Percentiles rank a stretch among this genome's conserved stretches.
Evolutionary conservation across 2,113 vertebrate genomes (phyloP).

Genomic region (Ciconia stormi): DNA sequence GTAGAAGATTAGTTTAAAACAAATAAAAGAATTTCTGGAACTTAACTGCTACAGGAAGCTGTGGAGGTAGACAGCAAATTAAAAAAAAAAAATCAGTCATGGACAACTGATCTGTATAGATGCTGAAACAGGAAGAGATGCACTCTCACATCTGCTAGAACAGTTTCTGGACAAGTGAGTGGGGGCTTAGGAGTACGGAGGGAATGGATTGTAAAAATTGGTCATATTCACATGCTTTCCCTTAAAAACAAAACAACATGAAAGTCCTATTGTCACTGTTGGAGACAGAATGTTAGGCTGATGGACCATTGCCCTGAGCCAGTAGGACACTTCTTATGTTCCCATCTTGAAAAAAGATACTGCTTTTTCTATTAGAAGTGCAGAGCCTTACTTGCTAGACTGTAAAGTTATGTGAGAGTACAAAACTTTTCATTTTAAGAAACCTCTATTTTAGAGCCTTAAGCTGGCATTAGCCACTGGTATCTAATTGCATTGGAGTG

Average conservation of each 20-base stretch:
- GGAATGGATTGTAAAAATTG: not conserved
- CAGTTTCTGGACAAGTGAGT: not conserved
- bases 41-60: not conserved
- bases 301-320: not conserved
- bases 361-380: not conserved
- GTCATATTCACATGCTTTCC: not conserved
- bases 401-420: not conserved
- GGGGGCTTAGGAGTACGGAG: not conserved
- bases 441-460: not conserved
- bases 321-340: not conserved
- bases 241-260: not conserved
- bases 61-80: not conserved
- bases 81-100: not conserved
- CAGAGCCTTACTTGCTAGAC: not conserved
- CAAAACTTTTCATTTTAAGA: not conserved
- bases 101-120: not conserved
- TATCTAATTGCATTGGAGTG: not conserved
- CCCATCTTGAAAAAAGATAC: not conserved
- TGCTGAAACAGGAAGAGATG: not conserved
- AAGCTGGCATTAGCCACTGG: not conserved
- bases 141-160: not conserved
- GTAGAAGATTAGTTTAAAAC: not conserved
- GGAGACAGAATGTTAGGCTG: not conserved
- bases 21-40: not conserved
- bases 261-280: not conserved